Evolutionary conservation across 2,888 invertebrate species (phyloP).

Genomic region (Caenorhabditis sp.): DNA sequence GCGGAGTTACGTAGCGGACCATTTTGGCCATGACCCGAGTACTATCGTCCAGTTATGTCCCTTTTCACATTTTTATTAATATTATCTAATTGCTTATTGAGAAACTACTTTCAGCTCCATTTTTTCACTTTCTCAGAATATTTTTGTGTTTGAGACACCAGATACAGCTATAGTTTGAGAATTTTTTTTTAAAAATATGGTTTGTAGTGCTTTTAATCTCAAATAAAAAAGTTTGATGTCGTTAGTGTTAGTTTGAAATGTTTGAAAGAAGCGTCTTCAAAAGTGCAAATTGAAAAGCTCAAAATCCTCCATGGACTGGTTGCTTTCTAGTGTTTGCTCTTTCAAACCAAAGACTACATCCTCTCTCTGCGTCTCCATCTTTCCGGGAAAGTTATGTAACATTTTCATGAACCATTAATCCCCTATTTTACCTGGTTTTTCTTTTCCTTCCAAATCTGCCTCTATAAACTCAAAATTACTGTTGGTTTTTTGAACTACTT

Average conservation of each 20-base stretch:
- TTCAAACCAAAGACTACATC: conserved; percentile 54
- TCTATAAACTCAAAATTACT: neutral
- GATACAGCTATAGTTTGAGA: too few species aligned
- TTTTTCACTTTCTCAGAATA: too few species aligned
- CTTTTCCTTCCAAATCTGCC: neutral
- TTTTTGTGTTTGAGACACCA: too few species aligned
- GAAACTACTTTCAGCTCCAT: too few species aligned
- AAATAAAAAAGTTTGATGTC: too few species aligned
- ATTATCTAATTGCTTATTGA: too few species aligned
- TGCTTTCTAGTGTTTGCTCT: conserved; percentile 36
- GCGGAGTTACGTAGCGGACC: conserved; percentile 36
- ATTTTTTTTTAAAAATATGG: too few species aligned
- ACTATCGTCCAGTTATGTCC: neutral
- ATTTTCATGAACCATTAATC: neutral
- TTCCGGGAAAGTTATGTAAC: conserved; percentile 17
- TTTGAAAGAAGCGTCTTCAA: too few species aligned
- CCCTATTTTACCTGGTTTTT: neutral
- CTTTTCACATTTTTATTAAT: neutral
- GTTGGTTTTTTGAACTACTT: neutral
- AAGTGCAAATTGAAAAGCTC: conserved; percentile 32
- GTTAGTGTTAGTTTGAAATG: too few species aligned
- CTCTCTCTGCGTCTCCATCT: conserved; percentile 9
- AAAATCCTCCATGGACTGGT: conserved; percentile 23
- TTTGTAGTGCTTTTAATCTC: too few species aligned
- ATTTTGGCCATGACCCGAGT: neutral